phyloP scores from a whole-genome alignment of 2,113 vertebrate genomes.

The Hoplias malabaricus region DNA sequence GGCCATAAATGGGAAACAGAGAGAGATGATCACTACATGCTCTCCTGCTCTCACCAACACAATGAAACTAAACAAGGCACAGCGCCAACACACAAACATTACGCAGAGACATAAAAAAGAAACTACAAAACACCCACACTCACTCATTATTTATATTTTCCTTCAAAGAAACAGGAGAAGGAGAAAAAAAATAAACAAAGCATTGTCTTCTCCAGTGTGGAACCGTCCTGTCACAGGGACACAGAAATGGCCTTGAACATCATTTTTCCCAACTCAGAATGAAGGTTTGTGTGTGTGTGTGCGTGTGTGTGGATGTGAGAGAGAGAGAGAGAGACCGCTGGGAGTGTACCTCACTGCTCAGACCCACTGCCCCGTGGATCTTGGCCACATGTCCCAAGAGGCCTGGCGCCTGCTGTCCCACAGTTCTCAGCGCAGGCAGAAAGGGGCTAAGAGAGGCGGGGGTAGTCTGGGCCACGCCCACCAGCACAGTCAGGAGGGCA shows the following conservation, averaged over 20 bases:
- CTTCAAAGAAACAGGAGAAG: too few species aligned
- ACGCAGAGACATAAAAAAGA: not conserved
- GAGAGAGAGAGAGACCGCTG: too few species aligned
- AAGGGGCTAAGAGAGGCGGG: constrained; percentile 77
- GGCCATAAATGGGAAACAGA: too few species aligned
- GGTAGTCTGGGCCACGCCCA: constrained; percentile 80
- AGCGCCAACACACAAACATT: not conserved
- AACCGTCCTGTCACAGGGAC: too few species aligned
- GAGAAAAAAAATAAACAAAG: too few species aligned
- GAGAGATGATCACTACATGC: too few species aligned
- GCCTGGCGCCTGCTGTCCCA: constrained; percentile 75
- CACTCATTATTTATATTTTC: too few species aligned
- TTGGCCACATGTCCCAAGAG: constrained; percentile 84
- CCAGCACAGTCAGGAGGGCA: constrained; percentile 76
- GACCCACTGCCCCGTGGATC: constrained; percentile 88
- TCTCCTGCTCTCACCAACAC: too few species aligned
- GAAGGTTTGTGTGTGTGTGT: not conserved
- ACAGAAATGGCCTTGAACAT: too few species aligned
- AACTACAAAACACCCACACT: not conserved
- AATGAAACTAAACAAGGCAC: too few species aligned
- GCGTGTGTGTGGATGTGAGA: too few species aligned
- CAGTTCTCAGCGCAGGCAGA: constrained; percentile 77
- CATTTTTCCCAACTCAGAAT: not conserved
- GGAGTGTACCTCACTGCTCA: constrained; percentile 78
- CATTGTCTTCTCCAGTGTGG: too few species aligned